Percentiles rank a stretch among this genome's conserved stretches.
phyloP scores from a whole-genome alignment of 2,797 vertebrate species.

The Lerista edwardsae region DNA sequence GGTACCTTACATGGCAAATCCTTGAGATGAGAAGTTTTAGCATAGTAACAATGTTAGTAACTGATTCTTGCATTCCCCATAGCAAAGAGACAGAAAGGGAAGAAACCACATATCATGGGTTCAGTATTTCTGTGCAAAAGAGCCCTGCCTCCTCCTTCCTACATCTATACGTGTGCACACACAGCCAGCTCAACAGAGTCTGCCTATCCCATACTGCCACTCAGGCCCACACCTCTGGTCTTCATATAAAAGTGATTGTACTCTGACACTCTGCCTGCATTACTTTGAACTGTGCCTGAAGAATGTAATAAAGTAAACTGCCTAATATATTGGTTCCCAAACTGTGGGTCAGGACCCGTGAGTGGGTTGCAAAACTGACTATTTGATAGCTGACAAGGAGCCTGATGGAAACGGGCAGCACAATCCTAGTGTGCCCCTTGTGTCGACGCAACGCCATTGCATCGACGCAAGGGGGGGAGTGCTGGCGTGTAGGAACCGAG shows the following conservation, averaged over 20 bases:
- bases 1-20: not conserved
- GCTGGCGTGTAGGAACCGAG: no score
- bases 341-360: no score
- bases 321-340: no score
- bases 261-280: not conserved
- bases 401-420: no score
- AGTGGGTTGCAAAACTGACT: no score
- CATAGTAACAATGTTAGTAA: not conserved
- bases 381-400: no score
- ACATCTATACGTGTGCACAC: not conserved
- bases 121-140: no score
- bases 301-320: not conserved
- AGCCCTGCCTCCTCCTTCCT: not conserved
- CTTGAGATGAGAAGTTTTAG: conserved; percentile 22
- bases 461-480: no score
- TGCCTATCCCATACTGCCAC: no score
- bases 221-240: no score
- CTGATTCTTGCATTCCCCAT: conserved; percentile 1
- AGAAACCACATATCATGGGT: not conserved
- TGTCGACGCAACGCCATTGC: no score
- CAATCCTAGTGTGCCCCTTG: no score
- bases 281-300: not conserved
- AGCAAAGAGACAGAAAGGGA: not conserved
- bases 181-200: not conserved
- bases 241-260: not conserved